A percentile compares a stretch with the other conserved stretches of the same genome.
Evolutionary conservation across 2,113 vertebrate species (phyloP).

Genomic region (Crotalus viridis): DNA sequence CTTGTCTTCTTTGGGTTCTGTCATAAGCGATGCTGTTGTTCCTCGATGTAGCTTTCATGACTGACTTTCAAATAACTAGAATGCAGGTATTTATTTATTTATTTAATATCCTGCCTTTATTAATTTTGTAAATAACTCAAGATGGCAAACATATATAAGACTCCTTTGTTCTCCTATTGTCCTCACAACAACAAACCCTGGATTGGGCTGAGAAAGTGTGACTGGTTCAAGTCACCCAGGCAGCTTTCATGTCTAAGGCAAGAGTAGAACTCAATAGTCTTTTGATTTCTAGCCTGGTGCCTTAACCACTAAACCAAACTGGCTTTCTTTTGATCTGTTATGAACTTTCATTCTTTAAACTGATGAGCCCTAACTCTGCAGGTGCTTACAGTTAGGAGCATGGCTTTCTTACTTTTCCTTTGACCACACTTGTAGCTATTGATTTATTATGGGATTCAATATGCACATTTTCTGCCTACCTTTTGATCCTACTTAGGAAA

Average conservation of each 20-base stretch:
- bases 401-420: neutral
- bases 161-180: neutral
- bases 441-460: slow-evolving; percentile 3
- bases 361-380: neutral
- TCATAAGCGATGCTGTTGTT: neutral
- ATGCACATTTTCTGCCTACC: neutral
- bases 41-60: neutral
- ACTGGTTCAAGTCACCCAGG: neutral
- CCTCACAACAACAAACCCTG: neutral
- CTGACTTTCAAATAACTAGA: neutral
- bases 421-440: neutral
- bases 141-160: neutral
- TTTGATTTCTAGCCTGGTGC: neutral
- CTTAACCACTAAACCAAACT: neutral
- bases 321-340: neutral
- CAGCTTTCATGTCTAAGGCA: neutral
- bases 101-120: neutral
- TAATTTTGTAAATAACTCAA: neutral
- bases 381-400: neutral
- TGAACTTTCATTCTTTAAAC: neutral
- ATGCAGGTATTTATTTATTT: neutral
- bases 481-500: neutral
- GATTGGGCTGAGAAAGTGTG: neutral
- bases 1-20: slow-evolving; percentile 7
- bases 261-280: neutral